A percentile compares a stretch with the other conserved stretches of the same genome.
These are phyloP conservation scores for Dipus sagitta DNA, from an alignment of 2,797 vertebrate genomes.

Conservation along the genomic window DNA sequence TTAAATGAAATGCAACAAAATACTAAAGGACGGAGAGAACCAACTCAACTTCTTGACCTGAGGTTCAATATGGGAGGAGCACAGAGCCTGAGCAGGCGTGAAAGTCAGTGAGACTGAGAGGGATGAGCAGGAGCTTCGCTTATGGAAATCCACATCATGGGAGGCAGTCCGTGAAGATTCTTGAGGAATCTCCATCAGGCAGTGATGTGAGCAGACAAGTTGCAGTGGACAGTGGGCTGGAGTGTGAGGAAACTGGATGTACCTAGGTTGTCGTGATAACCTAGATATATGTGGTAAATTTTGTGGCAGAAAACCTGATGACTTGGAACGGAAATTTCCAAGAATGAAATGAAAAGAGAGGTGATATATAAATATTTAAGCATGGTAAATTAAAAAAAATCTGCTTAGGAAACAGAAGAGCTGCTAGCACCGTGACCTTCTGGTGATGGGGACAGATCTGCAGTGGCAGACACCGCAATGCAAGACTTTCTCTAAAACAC, in stretches of 20 bases:
- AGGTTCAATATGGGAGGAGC: neutral
- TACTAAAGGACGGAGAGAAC: neutral
- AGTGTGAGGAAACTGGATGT: neutral
- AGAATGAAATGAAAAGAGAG: slow-evolving; percentile 36
- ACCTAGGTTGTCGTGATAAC: neutral
- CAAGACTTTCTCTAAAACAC: neutral
- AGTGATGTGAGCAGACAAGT: neutral
- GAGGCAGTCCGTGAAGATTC: neutral
- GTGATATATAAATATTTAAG: neutral
- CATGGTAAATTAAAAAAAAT: neutral
- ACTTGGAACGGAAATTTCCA: neutral
- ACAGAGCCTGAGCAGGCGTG: accelerated
- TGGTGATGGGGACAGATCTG: neutral
- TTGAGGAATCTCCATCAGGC: neutral
- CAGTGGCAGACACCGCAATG: neutral
- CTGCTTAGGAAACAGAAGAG: too few species aligned
- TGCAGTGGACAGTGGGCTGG: neutral
- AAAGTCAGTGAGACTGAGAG: neutral
- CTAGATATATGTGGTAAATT: slow-evolving; percentile 23
- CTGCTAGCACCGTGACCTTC: too few species aligned
- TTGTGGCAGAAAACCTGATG: slow-evolving; percentile 9
- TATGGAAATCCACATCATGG: accelerated
- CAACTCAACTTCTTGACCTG: neutral
- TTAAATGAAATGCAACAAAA: too few species aligned
- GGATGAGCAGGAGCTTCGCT: neutral